Conservation (phyloP, 2,113 vertebrate genomes). For the Scortum barcoo region DNA sequence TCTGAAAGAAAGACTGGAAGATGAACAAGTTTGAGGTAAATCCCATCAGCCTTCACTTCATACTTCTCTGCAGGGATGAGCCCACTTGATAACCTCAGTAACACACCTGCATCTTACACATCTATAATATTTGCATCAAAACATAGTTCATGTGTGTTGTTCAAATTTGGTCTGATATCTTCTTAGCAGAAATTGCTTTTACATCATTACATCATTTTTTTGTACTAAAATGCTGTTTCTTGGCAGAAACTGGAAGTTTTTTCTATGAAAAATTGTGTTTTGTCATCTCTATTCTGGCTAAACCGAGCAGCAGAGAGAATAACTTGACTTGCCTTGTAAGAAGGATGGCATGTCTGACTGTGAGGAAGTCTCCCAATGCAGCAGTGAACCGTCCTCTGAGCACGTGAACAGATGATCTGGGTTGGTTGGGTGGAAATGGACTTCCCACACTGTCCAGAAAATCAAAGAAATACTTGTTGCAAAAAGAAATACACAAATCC, state of each 20-base stretch:
- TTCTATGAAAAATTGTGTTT: background rate
- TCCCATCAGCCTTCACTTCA: background rate
- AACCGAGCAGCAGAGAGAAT: background rate
- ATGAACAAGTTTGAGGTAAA: no score
- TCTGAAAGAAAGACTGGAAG: background rate
- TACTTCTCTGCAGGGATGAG: background rate
- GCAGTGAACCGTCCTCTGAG: conserved; percentile 96
- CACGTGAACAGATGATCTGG: conserved; percentile 97
- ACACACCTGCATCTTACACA: background rate
- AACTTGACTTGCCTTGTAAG: conserved; percentile 87
- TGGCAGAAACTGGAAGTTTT: background rate
- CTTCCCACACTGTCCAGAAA: conserved; percentile 93
- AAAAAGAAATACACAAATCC: background rate
- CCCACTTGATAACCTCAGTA: background rate
- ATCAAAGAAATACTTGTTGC: background rate
- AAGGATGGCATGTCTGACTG: conserved; percentile 90
- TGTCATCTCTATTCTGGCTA: background rate
- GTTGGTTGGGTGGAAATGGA: conserved; percentile 96
- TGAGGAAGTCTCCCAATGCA: conserved; percentile 94
- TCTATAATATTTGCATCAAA: background rate
- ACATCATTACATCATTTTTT: background rate
- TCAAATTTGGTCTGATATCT: background rate
- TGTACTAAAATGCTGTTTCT: background rate
- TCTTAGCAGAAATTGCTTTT: background rate
- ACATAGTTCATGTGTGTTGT: background rate